Evolutionary conservation across 2,888 invertebrate genomes (phyloP).

Genomic region (Melikaiella ostensackeni): DNA sequence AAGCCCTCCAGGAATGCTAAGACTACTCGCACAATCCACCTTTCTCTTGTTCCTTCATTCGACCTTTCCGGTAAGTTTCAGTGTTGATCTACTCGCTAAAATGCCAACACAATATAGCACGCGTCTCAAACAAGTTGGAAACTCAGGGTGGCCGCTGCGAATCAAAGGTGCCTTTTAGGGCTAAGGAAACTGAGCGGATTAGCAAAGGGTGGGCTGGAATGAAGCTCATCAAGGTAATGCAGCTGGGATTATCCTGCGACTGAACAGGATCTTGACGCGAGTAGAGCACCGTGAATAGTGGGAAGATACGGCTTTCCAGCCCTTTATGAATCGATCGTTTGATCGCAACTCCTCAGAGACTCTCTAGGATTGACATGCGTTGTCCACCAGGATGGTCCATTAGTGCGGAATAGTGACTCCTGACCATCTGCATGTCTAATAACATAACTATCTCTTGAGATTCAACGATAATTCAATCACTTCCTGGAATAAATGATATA

Average conservation of each 20-base stretch:
- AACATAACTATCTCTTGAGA: conserved; percentile 41
- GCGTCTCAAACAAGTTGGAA: conserved; percentile 23
- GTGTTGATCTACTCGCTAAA: conserved; percentile 40
- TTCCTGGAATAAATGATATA: not conserved
- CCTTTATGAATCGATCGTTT: conserved; percentile 75
- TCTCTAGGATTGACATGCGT: conserved; percentile 56
- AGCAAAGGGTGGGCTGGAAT: conserved; percentile 57
- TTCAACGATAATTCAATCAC: conserved; percentile 3
- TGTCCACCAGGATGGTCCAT: conserved; percentile 46
- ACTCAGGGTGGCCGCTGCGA: conserved; percentile 41
- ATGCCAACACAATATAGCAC: conserved; percentile 47
- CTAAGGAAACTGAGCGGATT: conserved; percentile 42
- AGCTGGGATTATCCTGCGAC: conserved; percentile 74
- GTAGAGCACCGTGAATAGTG: conserved; percentile 59
- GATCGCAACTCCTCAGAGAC: conserved; percentile 71
- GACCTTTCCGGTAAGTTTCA: conserved; percentile 18
- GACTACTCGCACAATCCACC: conserved; percentile 46
- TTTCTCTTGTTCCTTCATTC: conserved; percentile 45
- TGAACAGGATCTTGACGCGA: conserved; percentile 65
- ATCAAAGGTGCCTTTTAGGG: conserved; percentile 36
- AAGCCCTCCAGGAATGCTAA: conserved; percentile 59
- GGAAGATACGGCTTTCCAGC: conserved; percentile 64
- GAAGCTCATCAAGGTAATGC: conserved; percentile 76
- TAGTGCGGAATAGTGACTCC: conserved; percentile 45
- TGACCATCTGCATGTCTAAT: conserved; percentile 41